phyloP scores from a whole-genome alignment of 2,888 invertebrate species.

The Acleris sparsana region DNA sequence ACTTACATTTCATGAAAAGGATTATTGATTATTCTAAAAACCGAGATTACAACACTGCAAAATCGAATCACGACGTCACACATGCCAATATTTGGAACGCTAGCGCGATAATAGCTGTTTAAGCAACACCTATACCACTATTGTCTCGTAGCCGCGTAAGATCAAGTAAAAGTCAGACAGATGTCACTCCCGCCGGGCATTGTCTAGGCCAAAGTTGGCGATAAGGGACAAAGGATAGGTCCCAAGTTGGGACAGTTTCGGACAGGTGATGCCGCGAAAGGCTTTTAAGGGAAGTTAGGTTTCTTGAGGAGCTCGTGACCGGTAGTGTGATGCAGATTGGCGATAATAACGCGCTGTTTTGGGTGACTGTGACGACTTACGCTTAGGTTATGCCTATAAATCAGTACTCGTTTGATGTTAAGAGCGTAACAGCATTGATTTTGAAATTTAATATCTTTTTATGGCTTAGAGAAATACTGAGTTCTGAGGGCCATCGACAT shows the following conservation, averaged over 20 bases:
- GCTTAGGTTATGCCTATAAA: too few relatives aligned
- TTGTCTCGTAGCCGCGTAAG: conserved; percentile 6
- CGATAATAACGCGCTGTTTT: too few relatives aligned
- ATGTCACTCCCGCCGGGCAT: conserved; percentile 30
- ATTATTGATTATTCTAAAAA: too few relatives aligned
- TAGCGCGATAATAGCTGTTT: not conserved
- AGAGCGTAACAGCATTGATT: too few relatives aligned
- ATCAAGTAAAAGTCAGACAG: conserved; percentile 34
- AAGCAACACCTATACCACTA: not conserved
- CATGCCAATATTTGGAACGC: not conserved
- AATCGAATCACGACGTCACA: not conserved
- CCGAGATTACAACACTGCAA: too few relatives aligned
- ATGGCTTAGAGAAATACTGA: too few relatives aligned
- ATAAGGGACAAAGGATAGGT: conserved; percentile 35
- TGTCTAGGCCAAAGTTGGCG: conserved; percentile 29
- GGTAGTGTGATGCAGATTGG: too few relatives aligned
- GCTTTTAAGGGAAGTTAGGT: conserved; percentile 15
- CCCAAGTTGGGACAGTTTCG: conserved; percentile 29
- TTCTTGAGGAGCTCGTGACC: conserved; percentile 6
- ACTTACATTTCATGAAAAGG: too few relatives aligned
- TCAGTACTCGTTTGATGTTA: too few relatives aligned
- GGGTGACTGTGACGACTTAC: too few relatives aligned
- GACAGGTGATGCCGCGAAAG: conserved; percentile 28
- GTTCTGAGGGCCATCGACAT: too few relatives aligned
- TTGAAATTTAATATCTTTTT: too few relatives aligned